Percentiles rank a stretch among this genome's conserved stretches.
Evolutionary conservation across 2,888 invertebrate genomes (phyloP).

Genomic region (Heliconius hortense): DNA sequence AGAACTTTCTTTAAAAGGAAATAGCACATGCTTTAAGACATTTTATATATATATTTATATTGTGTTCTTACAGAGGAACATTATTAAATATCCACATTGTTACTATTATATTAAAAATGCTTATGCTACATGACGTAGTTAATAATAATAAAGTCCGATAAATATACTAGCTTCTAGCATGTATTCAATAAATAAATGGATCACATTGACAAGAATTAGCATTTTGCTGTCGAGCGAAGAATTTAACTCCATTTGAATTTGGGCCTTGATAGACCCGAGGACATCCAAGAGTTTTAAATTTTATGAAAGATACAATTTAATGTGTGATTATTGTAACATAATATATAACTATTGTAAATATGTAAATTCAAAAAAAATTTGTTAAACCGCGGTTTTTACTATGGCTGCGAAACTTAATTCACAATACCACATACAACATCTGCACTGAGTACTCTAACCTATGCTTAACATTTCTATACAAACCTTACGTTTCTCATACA

Average conservation of each 20-base stretch:
- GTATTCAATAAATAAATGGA: background rate
- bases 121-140: too few species aligned
- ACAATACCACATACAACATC: background rate
- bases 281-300: background rate
- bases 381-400: too few species aligned
- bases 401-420: background rate
- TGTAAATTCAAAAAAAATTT: background rate
- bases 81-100: too few species aligned
- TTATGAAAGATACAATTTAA: background rate
- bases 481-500: constrained; percentile 35
- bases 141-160: too few species aligned
- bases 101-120: too few species aligned
- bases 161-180: background rate
- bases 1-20: background rate
- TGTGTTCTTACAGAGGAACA: too few species aligned
- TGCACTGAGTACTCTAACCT: background rate
- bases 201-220: background rate
- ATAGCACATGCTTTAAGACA: too few species aligned
- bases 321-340: too few species aligned
- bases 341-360: too few species aligned
- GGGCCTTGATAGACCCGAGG: too few species aligned
- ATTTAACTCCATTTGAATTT: too few species aligned
- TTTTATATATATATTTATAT: too few species aligned
- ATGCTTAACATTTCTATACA: constrained; percentile 50
- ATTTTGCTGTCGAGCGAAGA: background rate